Evolutionary conservation across 92 coral and sea anemone species (phyloP).

Genomic region (Anthopleura xanthogrammica): DNA sequence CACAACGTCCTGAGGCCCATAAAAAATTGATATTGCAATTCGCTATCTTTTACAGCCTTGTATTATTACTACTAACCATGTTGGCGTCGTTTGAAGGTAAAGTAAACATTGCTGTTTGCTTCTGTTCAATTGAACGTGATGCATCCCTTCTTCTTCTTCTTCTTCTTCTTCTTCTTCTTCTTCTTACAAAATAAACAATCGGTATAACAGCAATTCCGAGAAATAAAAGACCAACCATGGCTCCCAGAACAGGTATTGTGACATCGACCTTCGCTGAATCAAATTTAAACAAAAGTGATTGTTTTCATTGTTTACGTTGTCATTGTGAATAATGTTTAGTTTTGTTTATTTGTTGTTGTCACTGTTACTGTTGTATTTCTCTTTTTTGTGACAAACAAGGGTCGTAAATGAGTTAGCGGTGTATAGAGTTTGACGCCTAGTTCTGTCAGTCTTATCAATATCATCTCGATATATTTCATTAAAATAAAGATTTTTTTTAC

Average conservation of each 20-base stretch:
- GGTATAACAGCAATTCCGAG: background rate
- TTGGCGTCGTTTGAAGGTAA: background rate
- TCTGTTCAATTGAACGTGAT: background rate
- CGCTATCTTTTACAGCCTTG: too few relatives aligned
- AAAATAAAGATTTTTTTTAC: background rate
- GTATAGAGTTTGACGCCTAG: background rate
- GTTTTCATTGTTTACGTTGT: background rate
- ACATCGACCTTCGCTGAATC: background rate
- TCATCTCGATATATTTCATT: background rate
- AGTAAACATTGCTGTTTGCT: background rate
- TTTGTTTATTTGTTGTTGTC: background rate
- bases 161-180: background rate
- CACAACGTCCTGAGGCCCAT: too few relatives aligned
- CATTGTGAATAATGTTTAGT: background rate
- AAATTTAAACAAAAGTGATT: too few relatives aligned
- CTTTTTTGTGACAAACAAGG: background rate
- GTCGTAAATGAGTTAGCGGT: background rate
- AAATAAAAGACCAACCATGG: background rate
- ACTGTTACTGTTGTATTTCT: background rate
- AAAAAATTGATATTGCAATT: too few relatives aligned
- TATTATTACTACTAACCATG: background rate
- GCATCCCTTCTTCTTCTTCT: background rate
- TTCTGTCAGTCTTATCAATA: background rate
- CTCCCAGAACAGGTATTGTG: constrained; percentile 17
- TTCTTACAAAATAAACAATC: constrained; percentile 7